Percentiles rank a stretch among this genome's conserved stretches.
Conservation (phyloP, 2,797 vertebrate species). For the Peromyscus melanophrys region DNA sequence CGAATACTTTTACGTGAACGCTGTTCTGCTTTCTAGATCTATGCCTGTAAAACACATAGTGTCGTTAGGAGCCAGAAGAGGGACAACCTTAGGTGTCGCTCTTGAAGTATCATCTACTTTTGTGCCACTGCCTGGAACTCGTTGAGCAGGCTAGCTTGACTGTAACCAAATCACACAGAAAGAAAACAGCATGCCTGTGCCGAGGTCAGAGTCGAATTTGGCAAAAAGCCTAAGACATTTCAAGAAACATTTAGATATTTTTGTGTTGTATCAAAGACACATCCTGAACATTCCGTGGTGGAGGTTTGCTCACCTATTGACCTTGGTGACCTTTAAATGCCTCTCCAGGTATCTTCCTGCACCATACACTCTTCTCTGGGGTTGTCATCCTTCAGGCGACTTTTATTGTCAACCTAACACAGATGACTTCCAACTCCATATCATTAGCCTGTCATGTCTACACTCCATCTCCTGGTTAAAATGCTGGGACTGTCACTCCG, state of each 20-base stretch:
- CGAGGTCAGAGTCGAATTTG: not conserved
- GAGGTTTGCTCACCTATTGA: not conserved
- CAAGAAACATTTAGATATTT: not conserved
- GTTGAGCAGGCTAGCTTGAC: not conserved
- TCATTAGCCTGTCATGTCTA: not conserved
- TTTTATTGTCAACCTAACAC: not conserved
- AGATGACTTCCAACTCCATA: not conserved
- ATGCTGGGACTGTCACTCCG: not conserved
- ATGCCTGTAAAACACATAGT: not conserved
- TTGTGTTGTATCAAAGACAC: not conserved
- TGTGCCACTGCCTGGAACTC: not conserved
- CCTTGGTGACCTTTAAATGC: too few relatives aligned
- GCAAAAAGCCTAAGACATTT: not conserved
- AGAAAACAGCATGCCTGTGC: not conserved
- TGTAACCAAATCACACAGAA: constrained; percentile 13
- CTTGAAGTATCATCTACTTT: not conserved
- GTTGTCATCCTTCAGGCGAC: not conserved
- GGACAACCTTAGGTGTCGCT: not conserved
- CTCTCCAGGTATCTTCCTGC: not conserved
- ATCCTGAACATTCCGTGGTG: not conserved
- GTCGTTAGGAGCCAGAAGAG: not conserved
- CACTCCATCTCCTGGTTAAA: not conserved
- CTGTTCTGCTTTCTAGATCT: not conserved
- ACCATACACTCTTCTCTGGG: too few relatives aligned
- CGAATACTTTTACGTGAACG: not conserved